Conservation (phyloP, 92 coral and sea anemone species). For the Paramuricea clavata region DNA sequence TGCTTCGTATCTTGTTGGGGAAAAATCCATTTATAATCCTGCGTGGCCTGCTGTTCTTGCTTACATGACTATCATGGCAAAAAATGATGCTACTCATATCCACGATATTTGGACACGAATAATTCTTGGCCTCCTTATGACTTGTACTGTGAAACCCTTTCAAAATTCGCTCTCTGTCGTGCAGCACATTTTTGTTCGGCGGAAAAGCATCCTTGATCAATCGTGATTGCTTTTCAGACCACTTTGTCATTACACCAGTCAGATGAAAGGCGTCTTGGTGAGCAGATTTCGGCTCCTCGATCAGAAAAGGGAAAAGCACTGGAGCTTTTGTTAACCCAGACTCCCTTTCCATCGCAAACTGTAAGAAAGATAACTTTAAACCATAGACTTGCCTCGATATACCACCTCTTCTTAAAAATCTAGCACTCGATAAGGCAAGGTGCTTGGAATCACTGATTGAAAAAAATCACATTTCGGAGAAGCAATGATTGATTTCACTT, state of each 20-base stretch:
- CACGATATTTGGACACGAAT: slow-evolving; percentile 81
- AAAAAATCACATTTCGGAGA: not conserved
- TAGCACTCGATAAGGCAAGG: too few species aligned
- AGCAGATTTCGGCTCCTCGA: not conserved
- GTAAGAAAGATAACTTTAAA: not conserved
- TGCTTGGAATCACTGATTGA: not conserved
- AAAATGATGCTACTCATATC: slow-evolving; percentile 77
- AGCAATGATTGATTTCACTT: not conserved
- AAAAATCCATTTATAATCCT: slow-evolving; percentile 93
- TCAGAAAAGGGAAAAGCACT: slow-evolving; percentile 22
- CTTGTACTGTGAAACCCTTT: not conserved
- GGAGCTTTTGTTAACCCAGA: not conserved
- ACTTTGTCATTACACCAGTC: not conserved
- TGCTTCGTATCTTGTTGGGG: slow-evolving; percentile 81
- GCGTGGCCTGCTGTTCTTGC: slow-evolving; percentile 71
- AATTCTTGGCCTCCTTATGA: slow-evolving; percentile 7
- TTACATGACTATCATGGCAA: slow-evolving; percentile 67
- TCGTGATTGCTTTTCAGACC: not conserved
- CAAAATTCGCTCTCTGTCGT: not conserved
- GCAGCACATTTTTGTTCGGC: not conserved
- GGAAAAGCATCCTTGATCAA: slow-evolving; percentile 22
- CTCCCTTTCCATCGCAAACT: not conserved
- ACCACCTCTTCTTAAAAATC: too few species aligned
- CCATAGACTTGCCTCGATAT: not conserved
- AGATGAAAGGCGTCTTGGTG: not conserved